Conservation (phyloP, 2,888 invertebrate species). For the Melikaiella ostensackeni region DNA sequence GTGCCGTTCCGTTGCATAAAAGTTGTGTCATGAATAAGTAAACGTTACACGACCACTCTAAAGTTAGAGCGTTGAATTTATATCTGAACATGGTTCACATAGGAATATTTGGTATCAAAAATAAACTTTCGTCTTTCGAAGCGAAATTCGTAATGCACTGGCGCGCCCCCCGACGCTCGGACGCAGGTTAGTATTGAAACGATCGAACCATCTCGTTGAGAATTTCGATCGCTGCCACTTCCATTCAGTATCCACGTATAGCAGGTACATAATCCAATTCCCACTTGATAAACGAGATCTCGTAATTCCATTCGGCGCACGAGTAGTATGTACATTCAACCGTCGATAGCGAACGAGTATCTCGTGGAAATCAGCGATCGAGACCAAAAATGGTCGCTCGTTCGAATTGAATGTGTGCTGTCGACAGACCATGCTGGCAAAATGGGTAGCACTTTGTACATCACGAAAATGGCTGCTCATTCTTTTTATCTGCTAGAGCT, state of each 20-base stretch:
- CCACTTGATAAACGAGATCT: constrained; percentile 58
- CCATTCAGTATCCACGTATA: constrained; percentile 53
- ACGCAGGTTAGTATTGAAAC: neutral
- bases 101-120: constrained; percentile 1
- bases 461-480: constrained; percentile 38
- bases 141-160: neutral
- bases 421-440: constrained; percentile 17
- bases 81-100: constrained; percentile 1
- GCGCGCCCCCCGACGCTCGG: too few species aligned
- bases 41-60: neutral
- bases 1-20: neutral
- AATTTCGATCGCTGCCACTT: constrained; percentile 53
- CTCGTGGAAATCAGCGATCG: constrained; percentile 50
- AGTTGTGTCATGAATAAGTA: constrained; percentile 29
- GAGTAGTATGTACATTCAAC: constrained; percentile 10
- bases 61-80: constrained; percentile 6
- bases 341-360: constrained; percentile 32
- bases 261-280: constrained; percentile 55
- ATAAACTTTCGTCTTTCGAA: neutral
- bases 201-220: constrained; percentile 24
- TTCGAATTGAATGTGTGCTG: constrained; percentile 21
- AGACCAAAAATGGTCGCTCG: constrained; percentile 47
- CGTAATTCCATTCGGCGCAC: constrained; percentile 52
- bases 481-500: constrained; percentile 14
- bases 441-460: constrained; percentile 38